Conservation (phyloP, 2,797 vertebrate genomes). For the Tragopan temminckii region DNA sequence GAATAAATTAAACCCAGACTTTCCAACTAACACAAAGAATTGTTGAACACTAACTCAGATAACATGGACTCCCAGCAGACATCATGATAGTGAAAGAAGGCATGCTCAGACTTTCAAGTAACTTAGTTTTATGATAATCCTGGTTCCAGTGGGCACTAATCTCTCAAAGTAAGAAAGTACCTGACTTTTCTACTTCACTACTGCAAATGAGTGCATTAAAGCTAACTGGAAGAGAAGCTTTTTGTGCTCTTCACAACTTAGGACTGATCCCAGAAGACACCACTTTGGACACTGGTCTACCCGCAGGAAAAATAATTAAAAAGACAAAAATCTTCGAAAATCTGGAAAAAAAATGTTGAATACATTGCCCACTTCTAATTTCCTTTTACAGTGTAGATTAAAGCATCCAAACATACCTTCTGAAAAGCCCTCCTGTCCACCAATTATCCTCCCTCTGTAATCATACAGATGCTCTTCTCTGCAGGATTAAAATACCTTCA, state of each 20-base stretch:
- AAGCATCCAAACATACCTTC: background rate
- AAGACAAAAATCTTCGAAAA: background rate
- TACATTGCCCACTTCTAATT: background rate
- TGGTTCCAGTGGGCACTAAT: background rate
- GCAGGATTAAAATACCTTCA: background rate
- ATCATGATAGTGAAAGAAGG: background rate
- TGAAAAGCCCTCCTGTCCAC: background rate
- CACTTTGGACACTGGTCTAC: background rate
- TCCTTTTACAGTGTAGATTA: background rate
- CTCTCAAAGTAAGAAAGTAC: background rate
- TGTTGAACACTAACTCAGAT: background rate
- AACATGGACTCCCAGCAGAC: background rate
- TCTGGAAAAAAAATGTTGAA: background rate
- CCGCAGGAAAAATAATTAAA: background rate
- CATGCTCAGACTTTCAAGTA: background rate
- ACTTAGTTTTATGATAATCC: background rate
- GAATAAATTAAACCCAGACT: slow-evolving; percentile 15
- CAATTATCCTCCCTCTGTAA: background rate
- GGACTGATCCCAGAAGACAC: background rate
- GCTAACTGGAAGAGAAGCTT: background rate
- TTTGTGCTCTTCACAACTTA: background rate
- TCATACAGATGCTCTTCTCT: background rate
- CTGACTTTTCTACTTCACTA: background rate
- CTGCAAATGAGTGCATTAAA: background rate
- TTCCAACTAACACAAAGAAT: background rate